Conservation (phyloP, 2,797 vertebrate genomes). For the Enteromius paludinosus region DNA sequence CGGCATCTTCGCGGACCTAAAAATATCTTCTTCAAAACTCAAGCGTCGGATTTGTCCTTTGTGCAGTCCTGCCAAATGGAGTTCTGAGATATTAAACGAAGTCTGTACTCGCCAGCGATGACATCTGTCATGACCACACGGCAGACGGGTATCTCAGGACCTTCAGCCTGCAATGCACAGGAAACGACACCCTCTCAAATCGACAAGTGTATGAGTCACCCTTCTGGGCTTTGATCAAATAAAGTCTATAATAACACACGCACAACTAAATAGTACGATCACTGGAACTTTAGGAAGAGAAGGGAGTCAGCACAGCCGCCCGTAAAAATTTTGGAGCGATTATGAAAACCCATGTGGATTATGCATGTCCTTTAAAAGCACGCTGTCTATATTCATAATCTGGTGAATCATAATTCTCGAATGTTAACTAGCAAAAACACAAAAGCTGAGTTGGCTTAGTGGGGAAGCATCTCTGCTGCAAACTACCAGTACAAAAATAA, state of each 20-base stretch:
- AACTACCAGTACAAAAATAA: neutral
- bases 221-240: neutral
- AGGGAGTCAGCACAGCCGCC: neutral
- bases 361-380: neutral
- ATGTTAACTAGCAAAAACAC: neutral
- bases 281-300: neutral
- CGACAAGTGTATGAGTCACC: constrained; percentile 10
- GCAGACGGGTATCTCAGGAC: constrained; percentile 4
- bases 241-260: neutral
- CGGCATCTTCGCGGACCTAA: neutral
- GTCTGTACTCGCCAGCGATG: constrained; percentile 6
- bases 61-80: neutral
- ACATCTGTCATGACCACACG: constrained; percentile 24
- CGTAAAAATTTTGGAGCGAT: neutral
- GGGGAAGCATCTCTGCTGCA: neutral
- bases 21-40: constrained; percentile 32
- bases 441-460: neutral
- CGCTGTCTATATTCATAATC: neutral
- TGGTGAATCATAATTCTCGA: neutral
- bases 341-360: neutral
- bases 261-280: neutral
- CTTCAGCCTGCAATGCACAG: constrained; percentile 23
- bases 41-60: constrained; percentile 13
- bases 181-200: constrained; percentile 17
- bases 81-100: constrained; percentile 18